These are phyloP conservation scores for Hucho hucho DNA, from an alignment of 2,113 vertebrate species.

Conservation along the genomic window DNA sequence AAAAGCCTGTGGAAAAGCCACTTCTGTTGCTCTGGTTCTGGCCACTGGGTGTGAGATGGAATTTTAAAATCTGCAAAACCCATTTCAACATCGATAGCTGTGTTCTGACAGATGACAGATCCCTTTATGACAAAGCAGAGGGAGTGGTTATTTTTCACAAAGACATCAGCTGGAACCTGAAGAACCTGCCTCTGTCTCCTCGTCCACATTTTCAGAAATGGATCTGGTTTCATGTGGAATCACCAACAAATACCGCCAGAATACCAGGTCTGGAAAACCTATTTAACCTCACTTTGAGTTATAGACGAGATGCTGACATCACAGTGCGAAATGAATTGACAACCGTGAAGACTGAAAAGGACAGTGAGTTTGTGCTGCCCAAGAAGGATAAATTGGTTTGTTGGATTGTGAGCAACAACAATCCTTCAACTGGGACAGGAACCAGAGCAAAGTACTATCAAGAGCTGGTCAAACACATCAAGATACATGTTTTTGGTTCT, in stretches of 20 bases:
- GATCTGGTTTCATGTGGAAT: not conserved
- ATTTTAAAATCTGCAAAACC: not conserved
- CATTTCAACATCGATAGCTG: not conserved
- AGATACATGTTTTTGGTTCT: slow-evolving; percentile 79
- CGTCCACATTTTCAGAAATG: not conserved
- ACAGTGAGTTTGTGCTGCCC: slow-evolving; percentile 73
- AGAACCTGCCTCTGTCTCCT: not conserved
- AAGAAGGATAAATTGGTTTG: slow-evolving; percentile 81
- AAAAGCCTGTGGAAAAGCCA: not conserved
- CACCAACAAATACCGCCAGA: not conserved
- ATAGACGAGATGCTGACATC: slow-evolving; percentile 1
- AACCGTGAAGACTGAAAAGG: not conserved
- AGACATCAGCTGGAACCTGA: not conserved
- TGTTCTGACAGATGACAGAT: not conserved
- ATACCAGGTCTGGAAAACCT: not conserved
- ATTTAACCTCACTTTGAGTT: not conserved
- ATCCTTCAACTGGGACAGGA: slow-evolving; percentile 72
- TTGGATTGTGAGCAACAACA: slow-evolving; percentile 81
- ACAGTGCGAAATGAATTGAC: slow-evolving; percentile 2
- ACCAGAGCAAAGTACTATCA: slow-evolving; percentile 83
- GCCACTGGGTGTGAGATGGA: not conserved
- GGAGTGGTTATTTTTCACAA: not conserved
- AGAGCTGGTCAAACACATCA: slow-evolving; percentile 79
- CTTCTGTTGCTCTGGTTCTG: not conserved
- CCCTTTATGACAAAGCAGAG: not conserved